Percentiles rank a stretch among this genome's conserved stretches.
These are phyloP conservation scores for Agrypnus murinus DNA, from an alignment of 2,888 invertebrate genomes.

Conservation along the genomic window DNA sequence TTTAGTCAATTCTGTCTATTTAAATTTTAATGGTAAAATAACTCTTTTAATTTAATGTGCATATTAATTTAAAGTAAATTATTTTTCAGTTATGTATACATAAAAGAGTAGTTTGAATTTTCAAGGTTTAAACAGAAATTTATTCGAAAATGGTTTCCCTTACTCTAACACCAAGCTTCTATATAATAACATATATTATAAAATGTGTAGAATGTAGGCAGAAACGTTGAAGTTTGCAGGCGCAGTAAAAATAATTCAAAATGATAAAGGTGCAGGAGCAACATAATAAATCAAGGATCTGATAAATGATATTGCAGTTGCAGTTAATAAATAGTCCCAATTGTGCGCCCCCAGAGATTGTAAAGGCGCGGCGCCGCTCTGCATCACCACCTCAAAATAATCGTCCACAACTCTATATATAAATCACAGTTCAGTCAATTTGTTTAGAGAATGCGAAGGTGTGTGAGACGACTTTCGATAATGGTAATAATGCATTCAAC, in stretches of 20 bases:
- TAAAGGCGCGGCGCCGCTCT: slow-evolving; percentile 40
- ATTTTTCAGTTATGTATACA: no score
- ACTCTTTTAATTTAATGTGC: no score
- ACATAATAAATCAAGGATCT: slow-evolving; percentile 25
- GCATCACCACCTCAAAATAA: slow-evolving; percentile 42
- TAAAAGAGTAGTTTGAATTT: no score
- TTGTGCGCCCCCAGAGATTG: slow-evolving; percentile 39
- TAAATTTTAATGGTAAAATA: no score
- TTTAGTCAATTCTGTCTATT: no score
- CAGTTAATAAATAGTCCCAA: slow-evolving; percentile 41
- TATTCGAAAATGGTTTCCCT: no score
- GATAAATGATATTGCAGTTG: slow-evolving; percentile 36
- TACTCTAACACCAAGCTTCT: no score
- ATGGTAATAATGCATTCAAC: no score
- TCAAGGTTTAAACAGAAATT: no score
- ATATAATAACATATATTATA: neutral
- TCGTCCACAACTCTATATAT: slow-evolving; percentile 30
- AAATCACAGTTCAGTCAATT: slow-evolving; percentile 33
- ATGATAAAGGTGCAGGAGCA: slow-evolving; percentile 22
- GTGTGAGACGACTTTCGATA: neutral
- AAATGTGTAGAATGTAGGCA: slow-evolving; percentile 19
- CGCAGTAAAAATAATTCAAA: slow-evolving; percentile 31
- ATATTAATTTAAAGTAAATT: no score
- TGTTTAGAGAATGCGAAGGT: slow-evolving; percentile 9
- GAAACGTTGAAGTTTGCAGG: slow-evolving; percentile 9